A percentile compares a stretch with the other conserved stretches of the same genome.
These are phyloP conservation scores for Philereme transversata DNA, from an alignment of 2,888 invertebrate genomes.

Conservation along the genomic window DNA sequence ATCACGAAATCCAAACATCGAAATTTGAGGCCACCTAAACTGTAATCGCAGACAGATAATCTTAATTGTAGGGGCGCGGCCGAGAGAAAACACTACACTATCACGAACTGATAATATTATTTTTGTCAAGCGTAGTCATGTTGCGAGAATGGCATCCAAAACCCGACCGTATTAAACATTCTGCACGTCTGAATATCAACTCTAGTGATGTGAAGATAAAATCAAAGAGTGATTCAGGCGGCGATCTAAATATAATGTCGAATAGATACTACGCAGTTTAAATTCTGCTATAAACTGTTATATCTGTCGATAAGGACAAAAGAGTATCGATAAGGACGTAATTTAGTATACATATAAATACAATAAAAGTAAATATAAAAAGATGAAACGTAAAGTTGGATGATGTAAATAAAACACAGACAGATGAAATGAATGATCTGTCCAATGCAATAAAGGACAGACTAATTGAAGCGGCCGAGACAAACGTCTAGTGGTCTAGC, in stretches of 20 bases:
- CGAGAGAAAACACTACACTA: slow-evolving; percentile 35
- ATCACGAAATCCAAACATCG: slow-evolving; percentile 42
- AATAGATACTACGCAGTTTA: slow-evolving; percentile 56
- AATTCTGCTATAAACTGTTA: slow-evolving; percentile 40
- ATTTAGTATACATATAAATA: slow-evolving; percentile 46
- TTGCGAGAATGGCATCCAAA: slow-evolving; percentile 16
- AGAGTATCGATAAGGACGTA: slow-evolving; percentile 47
- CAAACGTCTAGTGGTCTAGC: slow-evolving; percentile 41
- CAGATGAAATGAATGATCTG: slow-evolving; percentile 47
- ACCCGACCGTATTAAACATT: slow-evolving; percentile 15
- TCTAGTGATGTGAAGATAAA: slow-evolving; percentile 21
- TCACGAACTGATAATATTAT: slow-evolving; percentile 53
- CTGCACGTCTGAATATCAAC: slow-evolving; percentile 16
- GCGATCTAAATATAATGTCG: slow-evolving; percentile 36
- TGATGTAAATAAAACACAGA: slow-evolving; percentile 32
- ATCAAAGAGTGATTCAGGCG: slow-evolving; percentile 14
- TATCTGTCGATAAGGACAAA: slow-evolving; percentile 48
- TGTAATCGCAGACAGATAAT: slow-evolving; percentile 61
- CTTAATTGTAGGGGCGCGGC: slow-evolving; percentile 73
- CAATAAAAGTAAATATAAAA: slow-evolving; percentile 40
- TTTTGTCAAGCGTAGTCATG: slow-evolving; percentile 36
- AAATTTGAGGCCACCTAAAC: slow-evolving; percentile 56
- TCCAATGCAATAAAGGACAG: slow-evolving; percentile 44
- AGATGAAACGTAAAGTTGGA: slow-evolving; percentile 44
- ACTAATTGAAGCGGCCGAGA: slow-evolving; percentile 46